These are phyloP conservation scores for Bothrops jararaca DNA, from an alignment of 2,113 vertebrate species.

Conservation along the genomic window DNA sequence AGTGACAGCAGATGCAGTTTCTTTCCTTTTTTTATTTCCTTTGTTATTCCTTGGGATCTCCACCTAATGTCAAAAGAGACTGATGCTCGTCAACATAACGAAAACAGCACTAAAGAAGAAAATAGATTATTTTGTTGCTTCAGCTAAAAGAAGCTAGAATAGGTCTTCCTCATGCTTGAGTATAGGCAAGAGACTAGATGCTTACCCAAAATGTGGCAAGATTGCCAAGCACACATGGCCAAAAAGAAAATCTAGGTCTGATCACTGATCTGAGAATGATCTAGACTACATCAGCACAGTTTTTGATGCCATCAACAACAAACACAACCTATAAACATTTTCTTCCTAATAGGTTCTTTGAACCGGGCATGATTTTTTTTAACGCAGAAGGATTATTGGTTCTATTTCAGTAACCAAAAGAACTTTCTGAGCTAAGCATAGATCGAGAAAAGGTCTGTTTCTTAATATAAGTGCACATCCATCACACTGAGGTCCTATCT, in stretches of 20 bases:
- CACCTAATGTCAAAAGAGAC: background rate
- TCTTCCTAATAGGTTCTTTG: background rate
- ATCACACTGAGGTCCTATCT: background rate
- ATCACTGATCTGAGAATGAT: background rate
- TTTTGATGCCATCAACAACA: background rate
- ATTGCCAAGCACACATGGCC: background rate
- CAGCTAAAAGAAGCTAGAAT: background rate
- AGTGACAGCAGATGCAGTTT: background rate
- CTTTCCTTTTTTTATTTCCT: background rate
- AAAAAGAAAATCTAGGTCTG: background rate
- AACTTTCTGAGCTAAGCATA: background rate
- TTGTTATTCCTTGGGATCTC: background rate
- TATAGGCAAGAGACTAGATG: background rate
- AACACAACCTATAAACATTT: background rate
- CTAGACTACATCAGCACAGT: background rate
- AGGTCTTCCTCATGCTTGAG: background rate
- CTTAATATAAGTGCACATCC: background rate
- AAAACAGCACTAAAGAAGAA: background rate
- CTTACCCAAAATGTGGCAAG: background rate
- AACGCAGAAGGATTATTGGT: background rate
- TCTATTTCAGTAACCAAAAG: background rate
- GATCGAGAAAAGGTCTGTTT: background rate
- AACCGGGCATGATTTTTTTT: background rate
- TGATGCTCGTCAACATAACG: background rate
- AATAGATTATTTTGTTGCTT: background rate